Conservation (phyloP, 2,797 vertebrate genomes). For the Chrysocyon brachyurus region DNA sequence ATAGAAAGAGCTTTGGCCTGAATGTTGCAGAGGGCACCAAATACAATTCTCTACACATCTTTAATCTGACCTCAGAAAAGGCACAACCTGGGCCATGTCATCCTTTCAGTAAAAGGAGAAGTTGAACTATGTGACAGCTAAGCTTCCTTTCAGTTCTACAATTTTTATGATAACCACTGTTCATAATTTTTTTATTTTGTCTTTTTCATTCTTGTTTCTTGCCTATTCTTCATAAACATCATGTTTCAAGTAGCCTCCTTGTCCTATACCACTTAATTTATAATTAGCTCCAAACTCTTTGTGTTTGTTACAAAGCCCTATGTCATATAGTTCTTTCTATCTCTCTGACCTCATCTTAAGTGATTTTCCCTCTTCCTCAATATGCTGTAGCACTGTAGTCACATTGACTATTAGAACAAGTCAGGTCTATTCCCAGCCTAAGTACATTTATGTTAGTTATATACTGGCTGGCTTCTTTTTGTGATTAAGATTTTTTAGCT, state of each 20-base stretch:
- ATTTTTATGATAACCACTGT: neutral
- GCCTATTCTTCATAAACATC: neutral
- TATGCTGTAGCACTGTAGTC: neutral
- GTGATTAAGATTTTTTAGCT: conserved; percentile 15
- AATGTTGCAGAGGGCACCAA: neutral
- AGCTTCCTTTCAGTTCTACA: neutral
- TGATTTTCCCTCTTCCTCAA: neutral
- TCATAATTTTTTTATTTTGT: neutral
- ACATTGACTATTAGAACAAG: neutral
- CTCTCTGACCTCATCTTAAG: neutral
- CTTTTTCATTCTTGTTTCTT: neutral
- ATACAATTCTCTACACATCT: neutral
- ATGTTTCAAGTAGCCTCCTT: neutral
- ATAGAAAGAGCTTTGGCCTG: neutral
- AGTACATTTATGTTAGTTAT: neutral
- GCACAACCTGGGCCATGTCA: neutral
- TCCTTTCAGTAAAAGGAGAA: neutral
- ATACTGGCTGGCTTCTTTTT: neutral
- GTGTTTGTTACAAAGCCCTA: conserved; percentile 3
- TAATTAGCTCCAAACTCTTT: neutral
- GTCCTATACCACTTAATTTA: neutral
- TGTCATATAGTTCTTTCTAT: neutral
- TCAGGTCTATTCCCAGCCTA: neutral
- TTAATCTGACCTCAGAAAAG: neutral
- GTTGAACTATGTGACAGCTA: neutral